Evolutionary conservation across 92 coral and sea anemone genomes (phyloP).

Genomic region (Virgularia gustaviana): DNA sequence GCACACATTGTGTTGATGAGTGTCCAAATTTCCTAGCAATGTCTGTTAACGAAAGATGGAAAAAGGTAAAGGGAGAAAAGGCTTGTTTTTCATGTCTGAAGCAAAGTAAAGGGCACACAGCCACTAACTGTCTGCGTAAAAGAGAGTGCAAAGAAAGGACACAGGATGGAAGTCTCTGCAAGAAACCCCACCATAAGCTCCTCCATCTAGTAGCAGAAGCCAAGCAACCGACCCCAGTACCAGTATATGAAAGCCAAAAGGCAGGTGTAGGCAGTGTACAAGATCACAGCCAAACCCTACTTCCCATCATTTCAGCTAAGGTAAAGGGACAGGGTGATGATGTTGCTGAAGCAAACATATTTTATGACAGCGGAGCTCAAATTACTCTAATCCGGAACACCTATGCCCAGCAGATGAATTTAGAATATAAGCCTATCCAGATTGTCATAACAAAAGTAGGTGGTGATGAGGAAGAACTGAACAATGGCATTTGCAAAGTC

Average conservation of each 20-base stretch:
- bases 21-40: slow-evolving; percentile 33
- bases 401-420: not conserved
- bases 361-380: not conserved
- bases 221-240: not conserved
- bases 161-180: slow-evolving; percentile 36
- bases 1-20: slow-evolving; percentile 36
- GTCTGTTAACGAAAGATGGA: slow-evolving; percentile 47
- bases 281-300: too few species aligned
- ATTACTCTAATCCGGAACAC: not conserved
- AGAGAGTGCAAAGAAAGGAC: slow-evolving; percentile 31
- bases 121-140: slow-evolving; percentile 17
- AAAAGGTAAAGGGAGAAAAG: slow-evolving; percentile 42
- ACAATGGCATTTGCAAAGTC: not conserved
- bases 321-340: not conserved
- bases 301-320: not conserved
- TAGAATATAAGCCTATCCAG: not conserved
- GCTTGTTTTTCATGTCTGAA: slow-evolving; percentile 57
- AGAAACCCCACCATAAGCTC: slow-evolving; percentile 39
- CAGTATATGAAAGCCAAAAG: too few species aligned
- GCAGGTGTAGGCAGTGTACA: too few species aligned
- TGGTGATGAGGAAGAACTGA: not conserved
- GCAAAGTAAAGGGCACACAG: slow-evolving; percentile 46
- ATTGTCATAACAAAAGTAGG: not conserved
- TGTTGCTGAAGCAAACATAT: not conserved
- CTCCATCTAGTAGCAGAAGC: not conserved